Base-by-base conservation (phyloP, 2,888 invertebrate genomes). In the Hesperia comma region DNA sequence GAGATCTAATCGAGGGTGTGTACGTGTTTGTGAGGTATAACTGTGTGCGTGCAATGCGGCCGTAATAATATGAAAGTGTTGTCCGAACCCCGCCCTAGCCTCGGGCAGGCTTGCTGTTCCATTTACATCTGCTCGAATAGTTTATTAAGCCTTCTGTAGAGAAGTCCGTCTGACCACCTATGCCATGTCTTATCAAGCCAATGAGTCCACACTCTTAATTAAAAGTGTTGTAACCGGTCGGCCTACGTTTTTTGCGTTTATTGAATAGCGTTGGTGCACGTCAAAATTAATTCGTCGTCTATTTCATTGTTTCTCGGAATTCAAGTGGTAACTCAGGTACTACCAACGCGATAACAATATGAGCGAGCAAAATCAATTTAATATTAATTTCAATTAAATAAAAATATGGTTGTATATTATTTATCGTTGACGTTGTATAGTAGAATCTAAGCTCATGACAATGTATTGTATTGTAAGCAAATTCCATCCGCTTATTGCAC, bases 51-150 rank as follows among this genome's bases (percentile, higher is more conserved):
- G 87, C 87, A 81, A 80, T 83, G 85, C 81, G 82, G 81, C 79
- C 83, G 85, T 86, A 87, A 90, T 90, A 91, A 91, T 89, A 91
- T 91, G 92, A 92, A 91, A 92, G 92, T 92, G 92, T 90, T 90
- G 88, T 89, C 79, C 85, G 87, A 83, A 85, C 90, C 91, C 91
- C 92, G 92, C 92, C 92, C 91, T 87, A 88, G 90, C 92, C 91
- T 88, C 88, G 85, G 85, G 90, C 87, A 71, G 66, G 75, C 83
- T 85, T 81, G 78, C 80, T 85, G 91, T 83, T 90, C 91, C 87
- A 92, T 90, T 92, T 91, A 90, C 90, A 92, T 92, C 91, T 89
- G 88, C 89, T 90, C 85, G 80, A 84, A 83, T 90, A 89, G 83
- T 90, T 90, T 90, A 91, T 89, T 88, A 85, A 88, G 86, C 86